Evolutionary conservation across 2,888 invertebrate genomes (phyloP).

Genomic region (Sthenelais limicola): DNA sequence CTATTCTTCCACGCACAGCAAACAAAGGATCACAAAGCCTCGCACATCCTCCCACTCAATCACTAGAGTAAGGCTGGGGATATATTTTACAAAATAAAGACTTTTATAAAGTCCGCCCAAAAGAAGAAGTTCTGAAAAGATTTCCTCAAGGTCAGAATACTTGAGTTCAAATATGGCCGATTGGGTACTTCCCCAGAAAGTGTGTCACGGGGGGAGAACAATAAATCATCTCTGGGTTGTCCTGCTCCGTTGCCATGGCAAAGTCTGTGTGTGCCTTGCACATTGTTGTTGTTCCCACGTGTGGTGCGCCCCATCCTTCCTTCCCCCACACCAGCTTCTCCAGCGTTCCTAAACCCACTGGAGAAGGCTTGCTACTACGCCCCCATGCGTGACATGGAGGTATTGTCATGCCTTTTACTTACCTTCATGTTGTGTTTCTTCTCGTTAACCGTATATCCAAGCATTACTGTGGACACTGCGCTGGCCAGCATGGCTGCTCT

Average conservation of each 20-base stretch:
- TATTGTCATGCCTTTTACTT: background rate
- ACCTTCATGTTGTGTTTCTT: conserved; percentile 26
- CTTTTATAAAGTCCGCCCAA: no score
- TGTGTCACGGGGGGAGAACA: conserved; percentile 32
- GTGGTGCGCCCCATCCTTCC: background rate
- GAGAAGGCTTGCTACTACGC: no score
- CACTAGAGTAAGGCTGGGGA: no score
- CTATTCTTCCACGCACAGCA: no score
- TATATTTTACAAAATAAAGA: no score
- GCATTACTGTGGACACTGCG: conserved; percentile 31
- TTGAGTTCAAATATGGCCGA: no score
- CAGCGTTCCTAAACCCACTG: background rate
- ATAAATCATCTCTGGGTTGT: conserved; percentile 34
- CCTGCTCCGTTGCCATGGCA: conserved; percentile 1
- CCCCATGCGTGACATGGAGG: no score
- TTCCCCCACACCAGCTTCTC: background rate
- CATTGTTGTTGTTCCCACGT: background rate
- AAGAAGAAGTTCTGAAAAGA: no score
- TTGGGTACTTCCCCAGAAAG: no score
- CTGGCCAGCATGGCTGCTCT: conserved; percentile 28
- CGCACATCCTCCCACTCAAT: no score
- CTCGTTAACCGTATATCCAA: conserved; percentile 22
- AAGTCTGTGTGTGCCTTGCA: background rate
- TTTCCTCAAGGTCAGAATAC: no score
- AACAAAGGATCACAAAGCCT: no score